Conservation (phyloP, 2,113 vertebrate species). For the Mus musculus region DNA sequence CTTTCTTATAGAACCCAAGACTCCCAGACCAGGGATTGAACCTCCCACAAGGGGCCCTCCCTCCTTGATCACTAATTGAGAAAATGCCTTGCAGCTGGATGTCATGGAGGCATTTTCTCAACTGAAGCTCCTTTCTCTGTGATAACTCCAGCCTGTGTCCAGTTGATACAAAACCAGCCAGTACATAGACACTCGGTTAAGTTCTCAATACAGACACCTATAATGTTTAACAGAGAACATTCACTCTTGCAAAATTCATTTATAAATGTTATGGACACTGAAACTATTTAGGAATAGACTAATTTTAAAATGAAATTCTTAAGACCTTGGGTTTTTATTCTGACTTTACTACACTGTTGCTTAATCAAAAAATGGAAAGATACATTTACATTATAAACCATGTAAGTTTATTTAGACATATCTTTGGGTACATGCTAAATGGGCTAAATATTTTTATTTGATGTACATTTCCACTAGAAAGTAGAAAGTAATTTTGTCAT, state of each 20-base stretch:
- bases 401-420: neutral
- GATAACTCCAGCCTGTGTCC: no score
- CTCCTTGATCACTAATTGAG: no score
- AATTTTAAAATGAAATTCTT: neutral
- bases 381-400: neutral
- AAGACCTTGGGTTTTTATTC: neutral
- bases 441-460: neutral
- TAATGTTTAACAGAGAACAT: neutral
- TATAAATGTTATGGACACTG: neutral
- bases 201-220: neutral
- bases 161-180: no score
- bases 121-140: no score
- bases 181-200: neutral
- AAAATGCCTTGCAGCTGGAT: no score
- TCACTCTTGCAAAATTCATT: neutral
- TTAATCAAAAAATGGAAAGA: conserved; percentile 20
- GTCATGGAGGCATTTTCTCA: no score
- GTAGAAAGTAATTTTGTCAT: neutral
- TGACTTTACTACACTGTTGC: neutral
- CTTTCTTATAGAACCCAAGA: no score
- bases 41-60: no score
- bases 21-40: no score
- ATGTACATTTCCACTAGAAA: neutral
- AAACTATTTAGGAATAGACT: conserved; percentile 11
- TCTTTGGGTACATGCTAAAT: neutral